Conservation (phyloP, 2,113 vertebrate genomes). For the Gasterosteus nipponicus region DNA sequence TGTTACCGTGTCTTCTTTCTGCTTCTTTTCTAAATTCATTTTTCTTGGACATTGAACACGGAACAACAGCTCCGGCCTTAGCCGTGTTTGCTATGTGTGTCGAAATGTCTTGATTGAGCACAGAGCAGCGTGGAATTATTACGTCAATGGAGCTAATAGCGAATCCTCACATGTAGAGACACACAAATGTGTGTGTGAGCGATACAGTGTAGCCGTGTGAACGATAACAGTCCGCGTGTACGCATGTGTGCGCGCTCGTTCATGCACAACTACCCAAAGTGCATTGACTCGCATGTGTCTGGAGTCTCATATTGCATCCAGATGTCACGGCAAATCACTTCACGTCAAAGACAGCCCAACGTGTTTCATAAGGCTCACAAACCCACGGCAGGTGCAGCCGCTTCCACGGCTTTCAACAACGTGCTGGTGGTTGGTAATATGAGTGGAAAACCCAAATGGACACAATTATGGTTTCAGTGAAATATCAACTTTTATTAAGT, state of each 20-base stretch:
- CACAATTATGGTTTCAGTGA: slow-evolving; percentile 1
- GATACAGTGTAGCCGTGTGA: slow-evolving; percentile 33
- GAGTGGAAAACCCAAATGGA: slow-evolving; percentile 37
- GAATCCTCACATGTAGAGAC: neutral
- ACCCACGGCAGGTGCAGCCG: slow-evolving; percentile 68
- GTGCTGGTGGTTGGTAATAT: slow-evolving; percentile 28
- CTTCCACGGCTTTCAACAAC: slow-evolving; percentile 62
- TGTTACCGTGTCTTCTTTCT: neutral
- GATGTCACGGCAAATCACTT: slow-evolving; percentile 84
- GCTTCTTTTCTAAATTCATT: neutral
- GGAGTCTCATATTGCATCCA: slow-evolving; percentile 82
- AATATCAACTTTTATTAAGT: slow-evolving; percentile 36
- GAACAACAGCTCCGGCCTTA: neutral
- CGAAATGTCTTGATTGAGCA: neutral
- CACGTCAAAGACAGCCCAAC: slow-evolving; percentile 77
- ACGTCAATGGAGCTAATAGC: neutral
- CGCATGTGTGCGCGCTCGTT: slow-evolving; percentile 48
- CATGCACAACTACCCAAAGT: slow-evolving; percentile 47
- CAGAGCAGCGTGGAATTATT: neutral
- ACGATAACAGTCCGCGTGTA: slow-evolving; percentile 29
- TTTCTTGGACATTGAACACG: neutral
- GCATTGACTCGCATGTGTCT: slow-evolving; percentile 73
- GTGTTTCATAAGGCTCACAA: slow-evolving; percentile 80
- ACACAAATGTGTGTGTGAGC: neutral
- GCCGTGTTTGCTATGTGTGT: neutral